These are phyloP conservation scores for Philonicus albiceps DNA, from an alignment of 2,888 invertebrate species.

Conservation along the genomic window DNA sequence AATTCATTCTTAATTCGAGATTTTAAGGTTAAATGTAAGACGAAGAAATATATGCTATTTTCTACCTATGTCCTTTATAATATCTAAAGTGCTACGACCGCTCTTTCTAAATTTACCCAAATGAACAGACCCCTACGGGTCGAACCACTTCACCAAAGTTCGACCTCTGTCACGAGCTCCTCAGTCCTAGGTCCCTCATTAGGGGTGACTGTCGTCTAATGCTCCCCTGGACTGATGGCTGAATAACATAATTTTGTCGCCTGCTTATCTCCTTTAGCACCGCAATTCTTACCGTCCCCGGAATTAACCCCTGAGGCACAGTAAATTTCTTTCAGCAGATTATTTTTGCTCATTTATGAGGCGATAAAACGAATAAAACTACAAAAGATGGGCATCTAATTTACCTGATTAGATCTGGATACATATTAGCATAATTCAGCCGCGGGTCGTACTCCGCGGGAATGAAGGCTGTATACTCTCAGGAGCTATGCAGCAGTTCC, in stretches of 20 bases:
- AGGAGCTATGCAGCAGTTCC: background rate
- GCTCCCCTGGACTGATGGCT: background rate
- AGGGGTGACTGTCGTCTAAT: background rate
- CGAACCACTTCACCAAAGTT: background rate
- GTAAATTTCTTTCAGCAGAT: conserved; percentile 22
- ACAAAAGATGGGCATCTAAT: conserved; percentile 17
- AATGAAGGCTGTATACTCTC: background rate
- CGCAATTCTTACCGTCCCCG: background rate
- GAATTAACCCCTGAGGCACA: conserved; percentile 10
- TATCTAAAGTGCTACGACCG: background rate
- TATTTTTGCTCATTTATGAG: conserved; percentile 25
- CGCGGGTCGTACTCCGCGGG: background rate
- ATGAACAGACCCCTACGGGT: background rate
- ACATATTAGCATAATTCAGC: conserved; percentile 17
- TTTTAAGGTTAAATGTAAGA: background rate
- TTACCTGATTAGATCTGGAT: conserved; percentile 16
- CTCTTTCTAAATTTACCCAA: background rate
- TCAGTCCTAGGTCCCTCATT: background rate
- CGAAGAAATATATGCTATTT: background rate
- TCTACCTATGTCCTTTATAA: background rate
- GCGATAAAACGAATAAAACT: conserved; percentile 7
- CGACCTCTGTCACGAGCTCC: background rate
- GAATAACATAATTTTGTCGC: background rate
- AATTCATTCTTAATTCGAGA: background rate
- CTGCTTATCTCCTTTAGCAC: background rate